Evolutionary conservation across 2,113 vertebrate species (phyloP), one percentile per base, ranked within the genome.

Genomic region (Mastomys natalensis): DNA sequence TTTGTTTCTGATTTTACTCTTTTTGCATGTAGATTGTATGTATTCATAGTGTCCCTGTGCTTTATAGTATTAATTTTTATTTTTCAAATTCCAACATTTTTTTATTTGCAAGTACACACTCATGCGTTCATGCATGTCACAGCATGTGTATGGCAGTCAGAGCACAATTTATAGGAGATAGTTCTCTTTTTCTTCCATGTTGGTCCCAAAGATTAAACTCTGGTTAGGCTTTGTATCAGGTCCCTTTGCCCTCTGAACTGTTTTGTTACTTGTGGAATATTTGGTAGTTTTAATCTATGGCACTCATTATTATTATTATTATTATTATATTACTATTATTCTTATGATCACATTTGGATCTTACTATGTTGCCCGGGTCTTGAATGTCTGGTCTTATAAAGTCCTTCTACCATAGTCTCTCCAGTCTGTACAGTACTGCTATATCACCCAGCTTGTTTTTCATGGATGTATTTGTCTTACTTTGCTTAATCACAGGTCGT

Each of bases 1-100:
- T 90, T 91, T 73, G n/a, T 74, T 97, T 78, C 90, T 91, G 31
- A 29, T 90, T 55, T 1, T 87, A 70, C 17, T 8, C 66, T 88
- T 87, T 93, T 94, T 60, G 43, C 70, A 77, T 12, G 51, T 58
- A 62, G 40, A 24, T 78, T 89, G 7, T 91, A 51, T 48, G 26
- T 70, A 19, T 86, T 86, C 26, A 8, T 22, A 43, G 13, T 85
- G 31, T 89, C 5, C 24, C 26, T 64, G 17, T 85, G 29, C 64
- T 85, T 85, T 85, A 17, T 64, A 29, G 8, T 85, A 31, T 29
- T 85, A 85, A 29, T 60, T 43, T 37, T 21, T 37, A 81, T 51
- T 77, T n/a, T 84, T 84, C 0, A 60, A 43, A 62, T 62, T 60
- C 5, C 34, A 58, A 24, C 62, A 64, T 64, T 12, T 82, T 40